Conservation (phyloP, 2,888 invertebrate genomes). For the Drosophila koepferae region DNA sequence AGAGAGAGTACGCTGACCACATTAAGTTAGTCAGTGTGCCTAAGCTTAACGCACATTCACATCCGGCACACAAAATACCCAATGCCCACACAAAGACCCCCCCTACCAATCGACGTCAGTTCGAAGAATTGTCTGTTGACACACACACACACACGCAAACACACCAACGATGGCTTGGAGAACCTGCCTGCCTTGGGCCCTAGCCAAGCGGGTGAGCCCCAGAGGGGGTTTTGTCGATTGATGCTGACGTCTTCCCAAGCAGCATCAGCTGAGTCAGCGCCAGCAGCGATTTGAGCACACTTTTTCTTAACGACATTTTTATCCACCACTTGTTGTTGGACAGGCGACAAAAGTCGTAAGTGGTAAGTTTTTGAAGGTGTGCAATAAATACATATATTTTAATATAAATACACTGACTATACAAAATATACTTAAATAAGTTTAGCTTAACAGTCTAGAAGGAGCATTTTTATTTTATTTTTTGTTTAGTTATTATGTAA, state of each 20-base stretch:
- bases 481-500: not conserved
- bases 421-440: too few species aligned
- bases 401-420: not conserved
- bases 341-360: constrained; percentile 51
- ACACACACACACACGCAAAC: constrained; percentile 41
- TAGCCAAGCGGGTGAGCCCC: constrained; percentile 17
- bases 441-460: too few species aligned
- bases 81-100: constrained; percentile 16
- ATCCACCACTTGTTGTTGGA: constrained; percentile 22
- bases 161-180: constrained; percentile 17
- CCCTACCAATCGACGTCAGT: constrained; percentile 42
- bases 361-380: too few species aligned
- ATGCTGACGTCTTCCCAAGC: constrained; percentile 41
- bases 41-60: constrained; percentile 51
- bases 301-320: constrained; percentile 56
- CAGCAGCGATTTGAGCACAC: constrained; percentile 46
- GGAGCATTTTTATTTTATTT: not conserved
- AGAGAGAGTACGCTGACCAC: not conserved
- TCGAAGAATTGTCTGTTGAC: constrained; percentile 68
- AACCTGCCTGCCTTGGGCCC: constrained; percentile 68
- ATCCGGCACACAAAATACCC: constrained; percentile 67
- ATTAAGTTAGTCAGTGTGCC: constrained; percentile 44
- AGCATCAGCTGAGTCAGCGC: constrained; percentile 73
- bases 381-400: not conserved
- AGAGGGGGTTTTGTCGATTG: constrained; percentile 47